Evolutionary conservation across 2,888 invertebrate species (phyloP), one percentile per base, ranked within the genome.

Genomic region (Ctenicera cuprea): DNA sequence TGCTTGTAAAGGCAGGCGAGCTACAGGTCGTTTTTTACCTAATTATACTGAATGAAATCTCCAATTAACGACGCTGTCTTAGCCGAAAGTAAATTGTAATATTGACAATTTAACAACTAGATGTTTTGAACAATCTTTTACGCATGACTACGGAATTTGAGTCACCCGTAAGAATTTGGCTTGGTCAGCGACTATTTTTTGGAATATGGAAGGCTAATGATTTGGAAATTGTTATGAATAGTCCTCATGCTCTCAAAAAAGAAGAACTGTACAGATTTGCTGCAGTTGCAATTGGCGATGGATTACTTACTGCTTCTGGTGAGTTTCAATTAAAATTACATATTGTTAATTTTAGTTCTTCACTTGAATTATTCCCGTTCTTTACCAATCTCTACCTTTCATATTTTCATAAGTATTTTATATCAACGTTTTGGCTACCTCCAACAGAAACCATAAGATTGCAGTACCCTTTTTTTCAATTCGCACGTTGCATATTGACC

Each of bases 191-290:
- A 73, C 61, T 83, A 33, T 82, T 82, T 62, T 81, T 81, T 68
- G 77, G 64, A 0, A 76, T 82, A 7, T 77, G 79, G 0, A 79
- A 81, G 45, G 83, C 84, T 5, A 79, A 80, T 62, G 79, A 83
- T 71, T 75, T 81, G 11, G 83, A 83, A 76, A 78, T 83, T 20
- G 70, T 84, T 20, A 61, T 84, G 11, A 80, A 76, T n/a, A 76
- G 26, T 26, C 26, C 26, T 2, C 2, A 71, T 68, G 77, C 79
- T 9, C 69, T 83, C 37, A 72, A 62, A 8, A 84, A 84, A 66
- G 83, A 75, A 26, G 54, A 63, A 20, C 26, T 77, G 22, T 77
- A 77, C 41, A 76, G 65, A 66, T 76, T 65, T 54, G 41, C 71
- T 3, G 57, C 52, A 11, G 22, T 57, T 0, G 41, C 70, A 8